Conservation (phyloP, 2,888 invertebrate species). For the Esperia sulphurella region DNA sequence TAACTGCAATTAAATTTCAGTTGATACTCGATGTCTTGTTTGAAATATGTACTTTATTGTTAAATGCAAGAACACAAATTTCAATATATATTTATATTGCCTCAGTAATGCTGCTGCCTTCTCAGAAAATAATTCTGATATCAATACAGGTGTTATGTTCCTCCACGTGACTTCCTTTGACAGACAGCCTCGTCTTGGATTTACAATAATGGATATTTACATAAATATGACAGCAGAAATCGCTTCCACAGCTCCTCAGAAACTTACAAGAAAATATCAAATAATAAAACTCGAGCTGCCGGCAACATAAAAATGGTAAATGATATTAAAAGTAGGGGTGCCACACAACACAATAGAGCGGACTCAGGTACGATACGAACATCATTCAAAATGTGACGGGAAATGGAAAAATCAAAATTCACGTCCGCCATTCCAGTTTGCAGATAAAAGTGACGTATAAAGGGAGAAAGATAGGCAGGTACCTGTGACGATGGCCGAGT, state of each 20-base stretch:
- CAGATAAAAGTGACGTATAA: constrained; percentile 36
- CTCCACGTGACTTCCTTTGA: too few species aligned
- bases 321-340: constrained; percentile 56
- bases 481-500: not conserved
- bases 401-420: constrained; percentile 70
- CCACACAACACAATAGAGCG: constrained; percentile 43
- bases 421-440: constrained; percentile 46
- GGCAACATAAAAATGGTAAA: constrained; percentile 34
- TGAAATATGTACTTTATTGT: too few species aligned
- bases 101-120: too few species aligned
- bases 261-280: constrained; percentile 3
- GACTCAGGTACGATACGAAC: constrained; percentile 29
- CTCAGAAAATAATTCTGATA: too few species aligned
- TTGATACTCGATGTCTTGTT: too few species aligned
- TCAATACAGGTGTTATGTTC: too few species aligned
- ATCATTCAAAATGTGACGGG: constrained; percentile 56
- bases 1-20: too few species aligned
- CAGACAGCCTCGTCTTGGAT: not conserved
- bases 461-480: not conserved
- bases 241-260: not conserved
- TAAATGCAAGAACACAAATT: too few species aligned
- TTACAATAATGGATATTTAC: not conserved
- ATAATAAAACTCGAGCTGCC: constrained; percentile 22
- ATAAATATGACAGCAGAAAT: not conserved
- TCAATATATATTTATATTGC: too few species aligned